Evolutionary conservation across 2,113 vertebrate species (phyloP).

Genomic region (Telmatochromis brachygnathus): DNA sequence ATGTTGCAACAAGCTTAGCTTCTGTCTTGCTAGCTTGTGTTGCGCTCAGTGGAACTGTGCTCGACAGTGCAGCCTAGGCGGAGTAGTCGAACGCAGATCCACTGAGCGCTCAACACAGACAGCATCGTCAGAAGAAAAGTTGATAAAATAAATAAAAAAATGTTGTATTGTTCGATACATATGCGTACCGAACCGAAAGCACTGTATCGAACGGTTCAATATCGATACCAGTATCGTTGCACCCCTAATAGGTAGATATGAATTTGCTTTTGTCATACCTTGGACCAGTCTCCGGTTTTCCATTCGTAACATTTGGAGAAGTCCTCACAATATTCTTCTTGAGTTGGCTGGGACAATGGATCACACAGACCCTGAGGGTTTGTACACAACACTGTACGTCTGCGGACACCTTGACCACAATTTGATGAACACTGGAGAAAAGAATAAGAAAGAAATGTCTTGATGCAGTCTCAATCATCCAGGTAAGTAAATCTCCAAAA

Average conservation of each 20-base stretch:
- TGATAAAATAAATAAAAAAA: no score
- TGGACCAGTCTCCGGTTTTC: conserved; percentile 96
- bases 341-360: conserved; percentile 72
- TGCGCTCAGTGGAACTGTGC: accelerated
- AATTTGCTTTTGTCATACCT: conserved; percentile 65
- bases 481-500: not conserved
- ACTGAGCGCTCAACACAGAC: no score
- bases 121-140: no score
- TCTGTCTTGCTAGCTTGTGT: no score
- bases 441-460: not conserved
- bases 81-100: accelerated
- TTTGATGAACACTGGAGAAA: conserved; percentile 81
- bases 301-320: conserved; percentile 88
- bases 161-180: no score
- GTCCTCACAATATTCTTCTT: conserved; percentile 84
- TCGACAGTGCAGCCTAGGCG: no score
- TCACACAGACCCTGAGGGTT: conserved; percentile 87
- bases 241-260: not conserved
- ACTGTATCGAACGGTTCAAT: no score
- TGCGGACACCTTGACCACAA: conserved; percentile 82
- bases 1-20: no score
- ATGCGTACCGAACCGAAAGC: no score
- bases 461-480: not conserved
- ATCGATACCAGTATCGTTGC: accelerated
- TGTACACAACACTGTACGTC: conserved; percentile 81